phyloP scores from a whole-genome alignment of 2,888 invertebrate species.

The Lasioglossum vierecki region DNA sequence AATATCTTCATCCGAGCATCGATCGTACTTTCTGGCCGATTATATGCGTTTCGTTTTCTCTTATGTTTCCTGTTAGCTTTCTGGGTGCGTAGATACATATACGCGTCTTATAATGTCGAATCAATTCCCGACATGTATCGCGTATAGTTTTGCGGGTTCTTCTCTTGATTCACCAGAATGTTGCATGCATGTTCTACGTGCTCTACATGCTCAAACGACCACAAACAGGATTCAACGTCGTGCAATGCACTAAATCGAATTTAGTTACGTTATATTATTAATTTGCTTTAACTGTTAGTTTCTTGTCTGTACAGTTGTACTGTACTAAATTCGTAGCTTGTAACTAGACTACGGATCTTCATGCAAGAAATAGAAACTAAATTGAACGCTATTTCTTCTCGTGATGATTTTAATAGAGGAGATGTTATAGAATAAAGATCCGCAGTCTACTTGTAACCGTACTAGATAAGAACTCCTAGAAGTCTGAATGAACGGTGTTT shows the following conservation, averaged over 20 bases:
- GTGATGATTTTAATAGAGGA: too few relatives aligned
- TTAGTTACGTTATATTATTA: conserved; percentile 36
- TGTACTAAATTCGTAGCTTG: conserved; percentile 39
- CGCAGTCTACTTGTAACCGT: neutral
- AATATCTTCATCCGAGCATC: conserved; percentile 51
- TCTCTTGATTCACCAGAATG: too few relatives aligned
- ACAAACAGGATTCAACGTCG: conserved; percentile 41
- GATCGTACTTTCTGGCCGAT: conserved; percentile 42
- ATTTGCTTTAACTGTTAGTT: neutral
- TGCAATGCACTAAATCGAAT: conserved; percentile 59
- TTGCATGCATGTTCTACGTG: too few relatives aligned
- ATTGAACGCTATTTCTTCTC: too few relatives aligned
- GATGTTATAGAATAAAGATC: too few relatives aligned
- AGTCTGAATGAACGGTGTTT: too few relatives aligned
- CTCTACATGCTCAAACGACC: conserved; percentile 48
- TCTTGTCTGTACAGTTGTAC: conserved; percentile 12
- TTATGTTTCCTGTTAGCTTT: conserved; percentile 27
- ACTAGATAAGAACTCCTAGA: conserved; percentile 25
- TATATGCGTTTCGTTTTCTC: conserved; percentile 21
- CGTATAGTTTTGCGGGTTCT: too few relatives aligned
- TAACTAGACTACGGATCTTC: neutral
- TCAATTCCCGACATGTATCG: too few relatives aligned
- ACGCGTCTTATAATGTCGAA: neutral
- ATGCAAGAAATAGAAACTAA: too few relatives aligned
- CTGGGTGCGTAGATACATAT: conserved; percentile 27